Conservation (phyloP, 2,888 invertebrate genomes). For the Agonopterix heracliana region DNA sequence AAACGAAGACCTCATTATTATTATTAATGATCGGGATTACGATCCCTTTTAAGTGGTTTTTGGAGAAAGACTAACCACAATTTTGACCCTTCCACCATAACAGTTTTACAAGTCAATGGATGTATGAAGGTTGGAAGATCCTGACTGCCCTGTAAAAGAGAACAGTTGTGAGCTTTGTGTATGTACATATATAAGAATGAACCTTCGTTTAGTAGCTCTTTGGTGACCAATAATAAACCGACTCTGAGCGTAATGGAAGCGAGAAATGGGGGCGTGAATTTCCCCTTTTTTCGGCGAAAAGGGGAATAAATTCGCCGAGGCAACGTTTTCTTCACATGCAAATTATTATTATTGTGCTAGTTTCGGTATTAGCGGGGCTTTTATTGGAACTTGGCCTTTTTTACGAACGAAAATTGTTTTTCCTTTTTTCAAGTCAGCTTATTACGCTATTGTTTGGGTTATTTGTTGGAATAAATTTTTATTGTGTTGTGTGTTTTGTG, state of each 20-base stretch:
- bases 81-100: no score
- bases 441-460: neutral
- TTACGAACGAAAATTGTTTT: constrained; percentile 9
- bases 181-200: no score
- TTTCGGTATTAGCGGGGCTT: constrained; percentile 46
- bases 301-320: constrained; percentile 32
- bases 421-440: neutral
- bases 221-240: constrained; percentile 15
- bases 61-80: no score
- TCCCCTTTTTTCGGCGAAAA: constrained; percentile 20
- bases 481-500: neutral
- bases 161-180: no score
- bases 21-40: no score
- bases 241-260: constrained; percentile 21
- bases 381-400: constrained; percentile 26
- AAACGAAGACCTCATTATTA: no score
- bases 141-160: no score
- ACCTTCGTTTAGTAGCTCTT: no score
- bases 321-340: constrained; percentile 51
- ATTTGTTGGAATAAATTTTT: neutral
- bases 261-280: constrained; percentile 29
- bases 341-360: constrained; percentile 58
- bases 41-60: no score
- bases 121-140: no score
- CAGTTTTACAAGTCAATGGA: no score